phyloP scores from a whole-genome alignment of 2,797 vertebrate species.

The Dipus sagitta region DNA sequence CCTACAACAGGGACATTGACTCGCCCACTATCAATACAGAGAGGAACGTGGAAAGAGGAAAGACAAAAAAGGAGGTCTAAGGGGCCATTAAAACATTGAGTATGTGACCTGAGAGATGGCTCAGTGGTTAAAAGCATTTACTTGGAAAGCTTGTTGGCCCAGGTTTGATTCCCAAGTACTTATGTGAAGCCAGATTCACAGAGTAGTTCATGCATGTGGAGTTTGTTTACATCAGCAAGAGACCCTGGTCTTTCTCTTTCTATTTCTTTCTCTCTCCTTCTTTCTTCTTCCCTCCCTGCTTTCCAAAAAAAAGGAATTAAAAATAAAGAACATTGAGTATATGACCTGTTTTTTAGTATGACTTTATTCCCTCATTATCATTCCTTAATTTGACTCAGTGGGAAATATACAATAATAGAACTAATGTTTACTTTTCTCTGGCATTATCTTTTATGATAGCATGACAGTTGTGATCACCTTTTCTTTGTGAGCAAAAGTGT shows the following conservation, averaged over 20 bases:
- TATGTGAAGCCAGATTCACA: too few relatives aligned
- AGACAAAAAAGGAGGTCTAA: not conserved
- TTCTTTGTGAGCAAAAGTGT: slow-evolving; percentile 37
- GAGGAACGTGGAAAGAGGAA: not conserved
- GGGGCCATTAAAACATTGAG: not conserved
- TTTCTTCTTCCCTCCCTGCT: too few relatives aligned
- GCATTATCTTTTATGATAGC: slow-evolving; percentile 7
- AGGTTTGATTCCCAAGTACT: too few relatives aligned
- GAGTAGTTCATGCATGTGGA: too few relatives aligned
- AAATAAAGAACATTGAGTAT: not conserved
- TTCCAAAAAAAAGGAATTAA: too few relatives aligned
- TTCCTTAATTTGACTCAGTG: slow-evolving; percentile 37
- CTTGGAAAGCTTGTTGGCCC: too few relatives aligned
- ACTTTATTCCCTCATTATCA: not conserved
- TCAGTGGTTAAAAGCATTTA: too few relatives aligned
- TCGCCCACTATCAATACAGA: not conserved
- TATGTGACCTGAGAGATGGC: not conserved
- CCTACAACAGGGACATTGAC: not conserved
- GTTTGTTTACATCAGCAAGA: too few relatives aligned
- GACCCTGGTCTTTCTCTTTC: too few relatives aligned
- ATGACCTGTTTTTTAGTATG: not conserved
- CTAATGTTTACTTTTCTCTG: slow-evolving; percentile 42
- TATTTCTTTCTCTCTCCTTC: too few relatives aligned
- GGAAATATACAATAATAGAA: not conserved
- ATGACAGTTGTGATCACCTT: not conserved